A percentile compares a stretch with the other conserved stretches of the same genome.
These are phyloP conservation scores for Streptopelia turtur DNA, from an alignment of 2,797 vertebrate genomes.

Conservation along the genomic window DNA sequence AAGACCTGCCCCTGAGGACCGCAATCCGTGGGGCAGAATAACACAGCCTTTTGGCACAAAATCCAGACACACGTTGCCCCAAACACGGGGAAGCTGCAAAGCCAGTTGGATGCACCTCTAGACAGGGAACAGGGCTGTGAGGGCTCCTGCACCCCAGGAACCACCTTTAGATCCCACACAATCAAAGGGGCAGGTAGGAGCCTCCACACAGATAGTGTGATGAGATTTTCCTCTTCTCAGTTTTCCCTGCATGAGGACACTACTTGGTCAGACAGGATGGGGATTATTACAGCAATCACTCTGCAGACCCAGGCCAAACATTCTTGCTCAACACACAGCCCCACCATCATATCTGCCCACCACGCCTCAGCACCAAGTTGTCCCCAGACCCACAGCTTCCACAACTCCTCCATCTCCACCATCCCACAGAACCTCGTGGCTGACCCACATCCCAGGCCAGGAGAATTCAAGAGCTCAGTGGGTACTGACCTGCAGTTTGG, in stretches of 20 bases:
- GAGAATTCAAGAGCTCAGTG: background rate
- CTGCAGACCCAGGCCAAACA: accelerated
- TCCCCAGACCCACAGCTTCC: background rate
- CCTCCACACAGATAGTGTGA: background rate
- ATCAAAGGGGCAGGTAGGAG: background rate
- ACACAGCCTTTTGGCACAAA: background rate
- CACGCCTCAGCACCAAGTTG: background rate
- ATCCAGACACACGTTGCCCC: background rate
- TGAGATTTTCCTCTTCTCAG: background rate
- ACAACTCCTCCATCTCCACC: background rate
- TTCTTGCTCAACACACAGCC: background rate
- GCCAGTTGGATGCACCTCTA: background rate
- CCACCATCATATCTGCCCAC: background rate
- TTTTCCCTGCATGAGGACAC: background rate
- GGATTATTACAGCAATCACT: background rate
- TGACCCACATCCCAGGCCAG: background rate
- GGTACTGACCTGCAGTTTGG: slow-evolving; percentile 84
- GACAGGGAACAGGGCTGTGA: accelerated
- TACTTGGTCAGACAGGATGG: background rate
- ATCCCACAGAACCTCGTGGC: background rate
- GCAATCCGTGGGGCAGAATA: accelerated
- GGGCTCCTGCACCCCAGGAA: background rate
- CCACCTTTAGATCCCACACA: background rate
- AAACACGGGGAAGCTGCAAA: background rate
- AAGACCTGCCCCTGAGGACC: background rate